Percentiles rank a stretch among this genome's conserved stretches.
Evolutionary conservation across 2,113 vertebrate species (phyloP).

Genomic region (Calyptomena viridis): DNA sequence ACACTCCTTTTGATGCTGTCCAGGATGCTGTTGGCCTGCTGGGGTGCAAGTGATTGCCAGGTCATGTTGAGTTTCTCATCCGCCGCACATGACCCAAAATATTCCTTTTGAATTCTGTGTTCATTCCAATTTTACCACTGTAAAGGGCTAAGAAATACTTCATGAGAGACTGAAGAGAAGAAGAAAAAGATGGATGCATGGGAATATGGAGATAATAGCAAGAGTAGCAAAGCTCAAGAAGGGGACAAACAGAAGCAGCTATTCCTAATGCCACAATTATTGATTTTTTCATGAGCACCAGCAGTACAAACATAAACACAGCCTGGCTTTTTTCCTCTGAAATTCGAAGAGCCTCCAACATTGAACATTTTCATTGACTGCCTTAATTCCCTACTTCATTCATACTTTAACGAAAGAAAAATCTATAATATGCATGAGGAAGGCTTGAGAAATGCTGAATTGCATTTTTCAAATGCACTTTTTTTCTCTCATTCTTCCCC

Average conservation of each 20-base stretch:
- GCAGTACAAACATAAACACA: background rate
- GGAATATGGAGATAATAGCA: background rate
- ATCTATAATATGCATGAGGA: background rate
- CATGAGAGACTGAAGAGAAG: background rate
- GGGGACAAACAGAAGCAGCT: background rate
- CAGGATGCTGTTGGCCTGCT: background rate
- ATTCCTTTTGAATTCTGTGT: background rate
- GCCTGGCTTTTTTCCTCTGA: background rate
- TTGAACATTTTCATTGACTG: background rate
- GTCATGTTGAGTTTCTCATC: background rate
- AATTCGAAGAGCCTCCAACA: background rate
- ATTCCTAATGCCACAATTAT: background rate
- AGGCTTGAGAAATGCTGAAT: background rate
- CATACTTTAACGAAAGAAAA: background rate
- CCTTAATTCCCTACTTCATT: background rate
- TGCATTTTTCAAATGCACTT: background rate
- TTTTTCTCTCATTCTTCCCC: background rate
- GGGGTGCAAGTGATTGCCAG: background rate
- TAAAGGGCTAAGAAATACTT: background rate
- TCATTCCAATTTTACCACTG: background rate
- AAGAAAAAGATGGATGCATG: background rate
- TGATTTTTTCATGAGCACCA: background rate
- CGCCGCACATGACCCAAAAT: background rate
- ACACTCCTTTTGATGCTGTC: background rate
- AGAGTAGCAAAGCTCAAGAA: background rate